Evolutionary conservation across 2,888 invertebrate species (phyloP).

Genomic region (Stegana nigrithorax): DNA sequence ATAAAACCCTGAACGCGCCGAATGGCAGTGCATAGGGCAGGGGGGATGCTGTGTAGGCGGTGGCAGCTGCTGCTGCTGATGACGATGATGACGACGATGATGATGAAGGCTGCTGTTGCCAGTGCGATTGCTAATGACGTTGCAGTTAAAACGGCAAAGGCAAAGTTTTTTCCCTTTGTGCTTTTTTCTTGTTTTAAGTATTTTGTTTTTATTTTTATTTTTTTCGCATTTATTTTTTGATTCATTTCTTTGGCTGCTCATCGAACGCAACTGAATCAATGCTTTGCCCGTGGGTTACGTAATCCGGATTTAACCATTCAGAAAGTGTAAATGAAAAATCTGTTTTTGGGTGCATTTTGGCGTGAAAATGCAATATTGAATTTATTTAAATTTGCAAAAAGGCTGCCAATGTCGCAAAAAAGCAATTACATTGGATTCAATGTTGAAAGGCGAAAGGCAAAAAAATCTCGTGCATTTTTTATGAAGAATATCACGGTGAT

Average conservation of each 20-base stretch:
- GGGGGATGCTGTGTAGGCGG: slow-evolving; percentile 16
- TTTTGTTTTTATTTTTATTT: not conserved
- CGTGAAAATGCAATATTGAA: slow-evolving; percentile 67
- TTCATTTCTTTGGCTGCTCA: slow-evolving; percentile 37
- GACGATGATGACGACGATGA: slow-evolving; percentile 24
- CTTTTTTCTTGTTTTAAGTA: too few relatives aligned
- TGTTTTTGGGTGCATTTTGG: slow-evolving; percentile 67
- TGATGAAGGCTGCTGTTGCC: slow-evolving; percentile 9
- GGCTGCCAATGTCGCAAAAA: slow-evolving; percentile 33
- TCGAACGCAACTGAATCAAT: slow-evolving; percentile 46
- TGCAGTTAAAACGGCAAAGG: slow-evolving; percentile 3
- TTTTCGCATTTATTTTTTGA: not conserved
- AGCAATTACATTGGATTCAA: slow-evolving; percentile 64
- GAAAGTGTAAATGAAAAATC: slow-evolving; percentile 66
- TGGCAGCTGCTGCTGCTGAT: slow-evolving; percentile 24
- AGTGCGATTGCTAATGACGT: not conserved
- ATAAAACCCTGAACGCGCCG: too few relatives aligned
- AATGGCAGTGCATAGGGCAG: too few relatives aligned
- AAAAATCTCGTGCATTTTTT: too few relatives aligned
- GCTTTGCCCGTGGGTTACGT: slow-evolving; percentile 62
- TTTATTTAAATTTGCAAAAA: slow-evolving; percentile 59
- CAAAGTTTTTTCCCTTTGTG: too few relatives aligned
- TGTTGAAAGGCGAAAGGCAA: too few relatives aligned
- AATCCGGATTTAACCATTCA: slow-evolving; percentile 65
- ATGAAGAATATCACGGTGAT: too few relatives aligned